Evolutionary conservation across 2,888 invertebrate species (phyloP), one percentile per base, ranked within the genome.

Genomic region (Nephrotoma appendiculata): DNA sequence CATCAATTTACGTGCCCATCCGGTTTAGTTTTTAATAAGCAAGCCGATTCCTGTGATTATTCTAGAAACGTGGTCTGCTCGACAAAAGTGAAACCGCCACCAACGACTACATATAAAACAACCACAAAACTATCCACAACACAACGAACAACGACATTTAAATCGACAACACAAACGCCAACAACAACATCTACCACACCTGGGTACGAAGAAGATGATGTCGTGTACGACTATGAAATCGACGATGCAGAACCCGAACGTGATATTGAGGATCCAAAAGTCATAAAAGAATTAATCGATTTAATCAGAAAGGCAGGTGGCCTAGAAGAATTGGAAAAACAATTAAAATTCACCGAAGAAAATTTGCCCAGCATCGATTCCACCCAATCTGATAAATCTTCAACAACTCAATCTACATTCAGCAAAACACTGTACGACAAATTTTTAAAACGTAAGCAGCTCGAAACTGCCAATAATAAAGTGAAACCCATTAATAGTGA

Each of bases 1-100:
- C 97, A 98, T 92, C 96, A 96, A 90, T 98, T 98, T 90, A 98
- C 97, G 0, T 98, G 98, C 90, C 98, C 98, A 5, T 97, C 98
- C 87, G 97, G 97, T 42, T 92, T 98, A 9, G 96, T 95, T 90
- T 98, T 98, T 92, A 98, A 98, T 92, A 97, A 97, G 89, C 95
- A 95, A 0, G 96, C 97, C 0, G 97, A 98, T 90, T 97, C 98
- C 0, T 98, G 98, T 90, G 98, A 98, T 91, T 98, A 98, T 90
- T 94, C 97, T 0, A 94, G 97, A 89, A 98, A 98, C 90, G 98
- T 98, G 0, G 92, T 95, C 43, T 97, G 96, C 91, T 90, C 93
- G 57, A 93, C 93, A 19, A 90, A 91, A 2, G 89, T 89, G 86
- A 90, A 90, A 43, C 44, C 7, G 88, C 87, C 31, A 41, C 87